phyloP scores from a whole-genome alignment of 2,888 invertebrate species.

The Aspidiotus rigidus region DNA sequence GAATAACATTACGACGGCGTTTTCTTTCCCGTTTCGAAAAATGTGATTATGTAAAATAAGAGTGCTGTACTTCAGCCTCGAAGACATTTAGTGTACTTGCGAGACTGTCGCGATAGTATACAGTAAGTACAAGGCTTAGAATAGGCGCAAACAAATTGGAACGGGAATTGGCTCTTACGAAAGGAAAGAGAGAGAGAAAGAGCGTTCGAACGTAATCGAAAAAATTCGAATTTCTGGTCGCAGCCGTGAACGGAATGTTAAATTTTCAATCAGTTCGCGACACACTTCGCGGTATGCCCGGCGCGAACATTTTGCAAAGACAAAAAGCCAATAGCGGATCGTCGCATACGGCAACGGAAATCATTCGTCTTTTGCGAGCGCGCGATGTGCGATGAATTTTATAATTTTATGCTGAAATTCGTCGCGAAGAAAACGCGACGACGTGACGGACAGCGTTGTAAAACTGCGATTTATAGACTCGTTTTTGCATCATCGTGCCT shows the following conservation, averaged over 20 bases:
- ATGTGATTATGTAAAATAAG: too few species aligned
- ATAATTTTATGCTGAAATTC: constrained; percentile 2
- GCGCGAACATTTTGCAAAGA: background rate
- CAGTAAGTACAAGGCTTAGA: too few species aligned
- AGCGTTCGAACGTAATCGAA: constrained; percentile 13
- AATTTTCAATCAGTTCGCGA: constrained; percentile 1
- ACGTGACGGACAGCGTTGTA: too few species aligned
- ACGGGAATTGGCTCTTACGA: constrained; percentile 2
- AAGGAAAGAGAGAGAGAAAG: constrained; percentile 13
- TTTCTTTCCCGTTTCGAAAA: too few species aligned
- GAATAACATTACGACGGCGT: too few species aligned
- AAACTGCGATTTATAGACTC: too few species aligned
- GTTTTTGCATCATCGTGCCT: too few species aligned
- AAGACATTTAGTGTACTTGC: too few species aligned
- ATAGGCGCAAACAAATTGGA: background rate
- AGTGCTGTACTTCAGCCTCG: too few species aligned
- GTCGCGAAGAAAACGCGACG: background rate
- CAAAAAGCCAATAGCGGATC: background rate
- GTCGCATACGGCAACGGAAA: background rate
- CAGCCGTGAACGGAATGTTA: background rate
- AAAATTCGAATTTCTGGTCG: background rate
- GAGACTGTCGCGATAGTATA: too few species aligned
- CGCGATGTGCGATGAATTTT: background rate
- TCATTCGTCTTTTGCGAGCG: background rate
- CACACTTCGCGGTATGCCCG: background rate